Base-by-base conservation (phyloP, 1,140 invertebrate species). In the Mylabris phalerata region DNA sequence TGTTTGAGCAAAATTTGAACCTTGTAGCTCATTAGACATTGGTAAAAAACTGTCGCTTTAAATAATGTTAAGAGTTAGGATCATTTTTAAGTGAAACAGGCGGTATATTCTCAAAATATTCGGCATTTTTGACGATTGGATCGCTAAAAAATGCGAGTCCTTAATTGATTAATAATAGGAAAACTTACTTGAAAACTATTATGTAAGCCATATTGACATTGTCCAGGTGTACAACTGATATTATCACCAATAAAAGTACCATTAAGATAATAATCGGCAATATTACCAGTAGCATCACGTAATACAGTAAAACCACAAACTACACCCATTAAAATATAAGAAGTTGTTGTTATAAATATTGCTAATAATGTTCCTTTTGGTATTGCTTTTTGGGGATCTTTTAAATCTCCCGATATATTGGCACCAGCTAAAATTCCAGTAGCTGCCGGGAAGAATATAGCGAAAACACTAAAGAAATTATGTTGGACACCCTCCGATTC, bases 371-470 rank as follows among this genome's bases (percentile, higher is more conserved):
- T 97, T 58, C 95, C 94, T 75, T 92, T 90, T 0, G 92, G 92
- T 67, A 95, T 95, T 0, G 93, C 87, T 50, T 79, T 82, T 77
- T 89, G 88, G 0, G 95, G 93, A 80, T 98, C 92, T 92, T 97
- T 73, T 26, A 94, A 78, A 77, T 95, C 92, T 38, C 95, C 95
- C 46, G 93, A 96, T 67, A 98, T 98, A 73, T 98, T 91, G 6
- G 92, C 92, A 26, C 92, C 92, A 10, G 92, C 92, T 65, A 94
- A 77, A 72, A 98, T 97, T 24, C 95, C 95, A 26, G 95, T 98
- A 9, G 94, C 94, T 0, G 95, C 95, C 9, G 95, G 95, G 72
- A 98, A 98, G 77, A 98, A 98, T 50, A 98, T 92, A 6, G 93
- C 84, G 76, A 98, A 95, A 0, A 98, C 92, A 2, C 92, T 92